Base-by-base conservation (phyloP, 2,113 vertebrate species). In the Lagopus leucura region DNA sequence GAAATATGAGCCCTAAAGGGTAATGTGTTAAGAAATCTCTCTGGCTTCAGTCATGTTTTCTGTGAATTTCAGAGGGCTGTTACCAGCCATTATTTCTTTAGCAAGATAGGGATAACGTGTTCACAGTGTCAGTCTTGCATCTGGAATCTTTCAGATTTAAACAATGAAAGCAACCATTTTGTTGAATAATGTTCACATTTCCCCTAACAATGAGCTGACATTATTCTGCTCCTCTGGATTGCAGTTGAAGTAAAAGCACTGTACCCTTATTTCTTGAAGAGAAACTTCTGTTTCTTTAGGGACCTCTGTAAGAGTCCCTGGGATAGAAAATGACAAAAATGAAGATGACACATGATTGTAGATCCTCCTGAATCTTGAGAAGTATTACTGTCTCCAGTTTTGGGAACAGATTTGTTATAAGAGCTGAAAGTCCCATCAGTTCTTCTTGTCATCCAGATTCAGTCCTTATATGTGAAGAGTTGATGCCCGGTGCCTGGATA, bases 391-490 rank as follows among this genome's bases (percentile, higher is more conserved):
- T 70, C 24, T 86, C 28, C 50, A 25, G 52, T 93, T 92, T 65
- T 48, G 87, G 54, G 54, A 84, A 32, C 36, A 65, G 55, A 73
- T 48, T 30, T 57, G 6, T 15, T 57, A 13, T 11, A 25, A 86
- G 40, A 88, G 10, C 65, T 81, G 17, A 1, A 30, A 13, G 40
- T 63, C 45, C 40, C 43, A 6, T 38, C 32, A n/a, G 22, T 48
- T 55, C 27, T 73, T 5, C 75, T 79, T 79, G 19, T 74, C 14
- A 40, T 65, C n/a, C 21, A 24, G 40, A 17, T n/a, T 85, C 16
- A 45, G 15, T 45, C 67, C 15, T 47, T 79, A 8, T 6, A 6
- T 0, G 0, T 36, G 48, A 69, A 70, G 45, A 18, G 50, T 64
- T 89, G 47, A 22, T 82, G 40, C 27, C 12, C 8, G 6, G 25